Base-by-base conservation (phyloP, 1,140 invertebrate species). In the Venturia canescens region DNA sequence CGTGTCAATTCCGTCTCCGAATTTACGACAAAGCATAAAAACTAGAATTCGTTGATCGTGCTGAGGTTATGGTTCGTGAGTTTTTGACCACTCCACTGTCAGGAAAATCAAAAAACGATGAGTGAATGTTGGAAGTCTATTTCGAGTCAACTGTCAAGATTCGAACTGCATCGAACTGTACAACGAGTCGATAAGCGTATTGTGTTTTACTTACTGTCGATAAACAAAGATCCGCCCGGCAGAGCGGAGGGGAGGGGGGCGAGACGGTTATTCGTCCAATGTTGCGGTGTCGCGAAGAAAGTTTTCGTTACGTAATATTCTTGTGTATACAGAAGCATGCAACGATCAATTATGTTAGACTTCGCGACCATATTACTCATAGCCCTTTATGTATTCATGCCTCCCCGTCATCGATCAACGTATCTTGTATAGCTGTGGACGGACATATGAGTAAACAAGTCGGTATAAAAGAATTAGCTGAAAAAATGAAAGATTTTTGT, bases 261-360 rank as follows among this genome's bases (percentile, higher is more conserved):
- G 60, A 63, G 27, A 63, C 15, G 60, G 60, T 23, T 63, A n/a
- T 63, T 26, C n/a, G 60, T 63, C 23, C 21, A 63, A n/a, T 13
- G 60, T 63, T 63, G n/a, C n/a, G 60, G 21, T 63, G 60, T 63
- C 60, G 26, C 23, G 60, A 63, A 63, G 60, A 63, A 63, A 63
- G 60, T 63, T 26, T 63, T 27, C 60, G 60, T 63, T 63, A 63
- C 60, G 60, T 63, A 63, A 63, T 63, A 4, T 27, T 7, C 26
- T 63, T 63, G 60, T 27, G 60, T 15, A 63, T 26, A 63, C 60
- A 63, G 60, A 63, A 63, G 60, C 60, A 23, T 63, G 60, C 23
- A 63, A 63, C 60, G 60, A 63, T 63, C 60, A 63, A 63, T 63
- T 63, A 63, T 63, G 23, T 63, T 63, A 63, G 60, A 63, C 50